Conservation (phyloP, 2,797 vertebrate species). For the Microhierax caerulescens region DNA sequence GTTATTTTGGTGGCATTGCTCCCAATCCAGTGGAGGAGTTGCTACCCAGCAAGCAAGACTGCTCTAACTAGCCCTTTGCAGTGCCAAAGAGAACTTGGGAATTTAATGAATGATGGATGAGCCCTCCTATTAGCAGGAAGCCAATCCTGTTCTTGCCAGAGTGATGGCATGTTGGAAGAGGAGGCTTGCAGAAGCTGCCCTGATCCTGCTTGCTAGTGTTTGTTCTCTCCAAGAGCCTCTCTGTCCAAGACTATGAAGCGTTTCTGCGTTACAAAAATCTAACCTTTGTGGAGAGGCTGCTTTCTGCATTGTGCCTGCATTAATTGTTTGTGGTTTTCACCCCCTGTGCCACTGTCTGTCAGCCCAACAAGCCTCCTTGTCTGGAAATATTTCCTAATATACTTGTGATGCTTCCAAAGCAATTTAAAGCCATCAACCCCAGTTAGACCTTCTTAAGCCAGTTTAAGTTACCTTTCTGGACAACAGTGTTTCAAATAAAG, state of each 20-base stretch:
- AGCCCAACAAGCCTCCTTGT: not conserved
- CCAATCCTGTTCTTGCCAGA: not conserved
- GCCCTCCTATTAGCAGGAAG: not conserved
- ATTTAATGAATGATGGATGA: rapidly evolving
- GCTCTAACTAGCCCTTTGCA: not conserved
- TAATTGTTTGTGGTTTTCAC: not conserved
- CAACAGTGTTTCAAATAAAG: not conserved
- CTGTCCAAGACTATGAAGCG: not conserved
- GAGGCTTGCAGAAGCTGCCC: not conserved
- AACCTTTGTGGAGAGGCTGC: not conserved
- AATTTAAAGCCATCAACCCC: not conserved
- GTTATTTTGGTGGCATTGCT: not conserved
- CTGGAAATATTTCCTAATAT: not conserved
- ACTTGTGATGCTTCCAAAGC: not conserved
- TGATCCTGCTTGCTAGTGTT: not conserved
- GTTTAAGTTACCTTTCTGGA: not conserved
- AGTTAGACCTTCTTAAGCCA: not conserved
- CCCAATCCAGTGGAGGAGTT: not conserved
- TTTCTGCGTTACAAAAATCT: not conserved
- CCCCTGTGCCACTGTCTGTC: not conserved
- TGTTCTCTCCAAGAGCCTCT: not conserved
- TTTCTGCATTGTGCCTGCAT: not conserved
- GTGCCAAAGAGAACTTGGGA: not conserved
- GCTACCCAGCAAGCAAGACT: not conserved
- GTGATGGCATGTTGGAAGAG: not conserved